Evolutionary conservation across 2,888 invertebrate genomes (phyloP).

Genomic region (Meteorus colon): DNA sequence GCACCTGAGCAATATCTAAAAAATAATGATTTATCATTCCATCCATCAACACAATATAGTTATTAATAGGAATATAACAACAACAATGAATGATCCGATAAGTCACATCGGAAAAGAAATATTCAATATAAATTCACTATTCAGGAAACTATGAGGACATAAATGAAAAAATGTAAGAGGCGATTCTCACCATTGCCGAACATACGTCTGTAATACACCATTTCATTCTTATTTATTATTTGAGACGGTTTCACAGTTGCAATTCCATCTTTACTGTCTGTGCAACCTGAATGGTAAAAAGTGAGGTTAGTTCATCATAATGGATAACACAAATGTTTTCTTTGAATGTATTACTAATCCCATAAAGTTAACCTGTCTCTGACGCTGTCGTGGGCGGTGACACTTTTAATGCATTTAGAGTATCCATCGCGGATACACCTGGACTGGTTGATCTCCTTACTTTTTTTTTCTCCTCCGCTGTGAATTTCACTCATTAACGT

Average conservation of each 20-base stretch:
- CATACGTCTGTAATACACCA: conserved; percentile 62
- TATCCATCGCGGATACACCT: conserved; percentile 61
- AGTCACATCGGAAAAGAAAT: too few relatives aligned
- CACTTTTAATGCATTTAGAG: conserved; percentile 69
- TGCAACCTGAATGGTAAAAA: conserved; percentile 26
- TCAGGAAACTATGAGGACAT: background rate
- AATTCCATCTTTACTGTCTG: conserved; percentile 17
- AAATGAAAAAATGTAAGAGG: background rate
- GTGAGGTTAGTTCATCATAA: conserved; percentile 21
- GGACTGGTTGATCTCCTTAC: background rate
- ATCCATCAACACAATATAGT: conserved; percentile 11
- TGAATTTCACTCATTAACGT: background rate
- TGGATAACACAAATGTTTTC: background rate
- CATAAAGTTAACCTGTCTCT: conserved; percentile 20
- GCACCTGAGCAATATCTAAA: conserved; percentile 78
- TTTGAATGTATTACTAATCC: background rate
- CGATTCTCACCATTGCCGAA: conserved; percentile 63
- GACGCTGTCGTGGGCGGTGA: conserved; percentile 54
- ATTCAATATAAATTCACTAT: background rate
- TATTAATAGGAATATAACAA: conserved; percentile 24
- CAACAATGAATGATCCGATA: background rate
- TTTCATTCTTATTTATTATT: conserved; percentile 59
- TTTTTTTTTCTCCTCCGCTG: too few relatives aligned
- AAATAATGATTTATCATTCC: conserved; percentile 25
- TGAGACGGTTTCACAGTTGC: conserved; percentile 20